Base-by-base conservation (phyloP, 2,113 vertebrate species). In the Puntigrus tetrazona region DNA sequence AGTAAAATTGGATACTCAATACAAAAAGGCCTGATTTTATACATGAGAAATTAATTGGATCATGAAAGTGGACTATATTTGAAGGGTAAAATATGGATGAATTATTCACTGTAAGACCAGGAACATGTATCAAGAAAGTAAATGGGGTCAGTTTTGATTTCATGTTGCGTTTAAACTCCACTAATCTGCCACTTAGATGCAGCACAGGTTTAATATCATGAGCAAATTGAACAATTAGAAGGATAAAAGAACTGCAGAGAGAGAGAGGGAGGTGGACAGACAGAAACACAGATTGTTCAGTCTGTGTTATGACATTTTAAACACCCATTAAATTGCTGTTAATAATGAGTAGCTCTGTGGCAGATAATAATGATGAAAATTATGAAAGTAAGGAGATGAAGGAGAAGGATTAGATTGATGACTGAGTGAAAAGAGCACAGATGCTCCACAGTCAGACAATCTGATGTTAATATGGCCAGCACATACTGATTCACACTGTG, bases 371-470 rank as follows among this genome's bases (percentile, higher is more conserved):
- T 47, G 22, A 20, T 36, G 67, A n/a, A n/a, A n/a, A 29, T 9
- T 16, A 20, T 81, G 81, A 41, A 78, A 55, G 31, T 25, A 18
- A 63, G n/a, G 13, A n/a, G 31, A 57, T 36, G 73, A 45, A 45
- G 43, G 65, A 74, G 69, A 61, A 7, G 11, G 7, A 57, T 38
- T n/a, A 55, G 78, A 65, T 25, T 74, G 2, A 75, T 73, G 41
- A 29, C 29, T 45, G 73, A 59, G 2, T 16, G 5, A 45, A 27
- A 22, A 43, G 36, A 43, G 22, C 38, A 22, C 77, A 63, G 55
- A 79, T 79, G 77, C 38, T 78, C 7, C 76, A 59, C 52, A 78
- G 76, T 78, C 76, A 61, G 34, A 63, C 14, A 20, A 63, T 79
- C 77, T 20, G n/a, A 41, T 11, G n/a, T 43, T 38, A 43, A 63